Evolutionary conservation across 2,797 vertebrate genomes (phyloP), one percentile per base, ranked within the genome.

Genomic region (Sphenopsis melanotis): DNA sequence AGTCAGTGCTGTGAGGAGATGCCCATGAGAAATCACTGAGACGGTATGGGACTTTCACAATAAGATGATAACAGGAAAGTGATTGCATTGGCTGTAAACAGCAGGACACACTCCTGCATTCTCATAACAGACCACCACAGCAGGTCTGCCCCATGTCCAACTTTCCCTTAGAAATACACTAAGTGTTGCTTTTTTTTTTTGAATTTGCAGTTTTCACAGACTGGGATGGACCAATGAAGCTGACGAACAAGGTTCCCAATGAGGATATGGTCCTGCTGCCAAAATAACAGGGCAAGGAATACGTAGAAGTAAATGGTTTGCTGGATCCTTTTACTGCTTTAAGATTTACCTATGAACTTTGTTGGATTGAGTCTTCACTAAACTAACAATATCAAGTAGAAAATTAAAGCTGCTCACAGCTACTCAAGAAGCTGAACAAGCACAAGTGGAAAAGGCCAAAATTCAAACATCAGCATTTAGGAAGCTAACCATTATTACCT

Each of bases 401-500:
- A 94, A 92, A 87, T 59, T 17, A 88, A 93, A 89, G 60, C 79
- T 82, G 50, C 68, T 92, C 71, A 49, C 57, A 90, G 50, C 37
- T 84, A 83, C 68, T 68, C 0, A 2, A 91, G 90, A 72, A 92
- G 66, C 46, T 87, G 65, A 93, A 87, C 69, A 84, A 88, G 64
- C 52, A 80, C 87, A 83, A 93, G 61, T 68, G 41, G 32, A 92
- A 94, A 94, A 95, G 77, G 57, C 77, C 93, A 83, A 96, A 93
- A 77, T 27, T 75, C 74, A 47, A 82, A 74, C 68, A 95, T 92
- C 80, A 92, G 83, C 84, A 23, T 74, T 90, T 90, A 91, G 77
- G 65, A 95, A 96, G 65, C 36, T 71, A 85, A 83, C 77, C 32
- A 76, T 90, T 95, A 93, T 94, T 96, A 82, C 91, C 44, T 89